Evolutionary conservation across 2,888 invertebrate genomes (phyloP).

Genomic region (Kuschelorhynchus macadamiae): DNA sequence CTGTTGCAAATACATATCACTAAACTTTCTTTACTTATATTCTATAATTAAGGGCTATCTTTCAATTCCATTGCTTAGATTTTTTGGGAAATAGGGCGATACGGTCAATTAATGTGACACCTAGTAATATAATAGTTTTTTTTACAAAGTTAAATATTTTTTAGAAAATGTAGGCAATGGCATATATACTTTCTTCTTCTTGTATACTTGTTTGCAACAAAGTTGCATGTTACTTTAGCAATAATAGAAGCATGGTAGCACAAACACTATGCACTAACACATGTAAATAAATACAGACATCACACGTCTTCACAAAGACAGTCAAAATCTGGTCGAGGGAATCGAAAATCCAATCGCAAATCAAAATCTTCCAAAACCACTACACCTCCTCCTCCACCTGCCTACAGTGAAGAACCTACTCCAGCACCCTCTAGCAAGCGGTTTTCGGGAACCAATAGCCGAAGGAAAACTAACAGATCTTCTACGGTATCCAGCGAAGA

Average conservation of each 20-base stretch:
- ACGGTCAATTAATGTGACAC: too few relatives aligned
- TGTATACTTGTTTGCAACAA: constrained; percentile 1
- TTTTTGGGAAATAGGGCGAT: too few relatives aligned
- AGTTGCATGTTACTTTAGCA: constrained; percentile 50
- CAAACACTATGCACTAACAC: constrained; percentile 61
- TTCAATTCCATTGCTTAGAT: too few relatives aligned
- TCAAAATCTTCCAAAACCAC: constrained; percentile 55
- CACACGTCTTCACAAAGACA: constrained; percentile 64
- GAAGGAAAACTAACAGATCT: constrained; percentile 52
- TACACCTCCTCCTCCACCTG: constrained; percentile 78
- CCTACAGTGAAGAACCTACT: constrained; percentile 73
- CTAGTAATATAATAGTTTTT: too few relatives aligned
- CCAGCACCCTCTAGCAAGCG: constrained; percentile 71
- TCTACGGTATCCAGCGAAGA: constrained; percentile 57
- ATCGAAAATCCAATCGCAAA: constrained; percentile 58
- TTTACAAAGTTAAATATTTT: too few relatives aligned
- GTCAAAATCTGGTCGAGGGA: constrained; percentile 66
- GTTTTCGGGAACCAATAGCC: constrained; percentile 64
- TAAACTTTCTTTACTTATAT: too few relatives aligned
- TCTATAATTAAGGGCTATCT: too few relatives aligned
- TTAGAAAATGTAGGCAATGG: too few relatives aligned
- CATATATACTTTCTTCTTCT: constrained; percentile 7
- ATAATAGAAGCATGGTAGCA: constrained; percentile 50
- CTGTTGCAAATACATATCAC: too few relatives aligned
- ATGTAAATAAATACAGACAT: constrained; percentile 68